phyloP scores from a whole-genome alignment of 2,888 invertebrate genomes.

The Leptopilina syphax region DNA sequence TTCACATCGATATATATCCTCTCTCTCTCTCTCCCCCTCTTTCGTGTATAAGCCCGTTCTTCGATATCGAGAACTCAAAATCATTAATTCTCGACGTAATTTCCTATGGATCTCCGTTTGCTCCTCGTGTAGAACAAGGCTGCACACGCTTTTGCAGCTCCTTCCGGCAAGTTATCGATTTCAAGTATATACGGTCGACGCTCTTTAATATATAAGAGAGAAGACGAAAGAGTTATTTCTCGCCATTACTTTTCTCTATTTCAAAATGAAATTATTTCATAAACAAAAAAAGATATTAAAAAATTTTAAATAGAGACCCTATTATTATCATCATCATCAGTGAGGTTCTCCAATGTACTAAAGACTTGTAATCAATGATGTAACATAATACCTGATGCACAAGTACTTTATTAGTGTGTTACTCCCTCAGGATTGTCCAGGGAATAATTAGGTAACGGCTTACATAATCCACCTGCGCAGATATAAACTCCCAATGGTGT shows the following conservation, averaged over 20 bases:
- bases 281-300: too few relatives aligned
- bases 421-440: constrained; percentile 33
- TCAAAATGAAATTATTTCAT: not conserved
- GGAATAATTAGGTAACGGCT: constrained; percentile 31
- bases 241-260: constrained; percentile 42
- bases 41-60: constrained; percentile 3
- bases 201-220: constrained; percentile 26
- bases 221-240: constrained; percentile 55
- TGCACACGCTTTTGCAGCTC: constrained; percentile 48
- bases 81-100: constrained; percentile 56
- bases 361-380: constrained; percentile 31
- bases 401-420: not conserved
- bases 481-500: constrained; percentile 12
- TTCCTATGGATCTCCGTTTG: constrained; percentile 53
- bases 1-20: constrained; percentile 34
- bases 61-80: constrained; percentile 43
- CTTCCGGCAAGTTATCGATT: constrained; percentile 61
- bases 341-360: not conserved
- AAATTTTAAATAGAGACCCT: too few relatives aligned
- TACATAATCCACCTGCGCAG: constrained; percentile 34
- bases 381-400: constrained; percentile 25
- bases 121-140: constrained; percentile 35
- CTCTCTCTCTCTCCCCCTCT: not conserved
- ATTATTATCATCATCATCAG: too few relatives aligned
- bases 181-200: constrained; percentile 44